phyloP scores from a whole-genome alignment of 2,113 vertebrate species.

The Ia io region DNA sequence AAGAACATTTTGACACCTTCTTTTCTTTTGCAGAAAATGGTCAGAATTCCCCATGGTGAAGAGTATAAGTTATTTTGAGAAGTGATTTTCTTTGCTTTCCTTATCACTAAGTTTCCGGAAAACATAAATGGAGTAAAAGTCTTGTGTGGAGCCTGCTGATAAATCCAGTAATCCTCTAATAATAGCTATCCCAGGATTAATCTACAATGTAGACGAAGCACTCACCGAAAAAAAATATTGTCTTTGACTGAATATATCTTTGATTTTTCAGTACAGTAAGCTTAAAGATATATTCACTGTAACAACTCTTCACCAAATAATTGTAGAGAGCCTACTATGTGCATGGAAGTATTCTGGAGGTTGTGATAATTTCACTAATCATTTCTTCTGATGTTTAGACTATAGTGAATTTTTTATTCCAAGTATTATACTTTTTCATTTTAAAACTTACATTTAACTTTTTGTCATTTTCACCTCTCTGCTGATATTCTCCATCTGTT shows the following conservation, averaged over 20 bases:
- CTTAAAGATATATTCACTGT: background rate
- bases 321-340: background rate
- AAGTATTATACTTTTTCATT: background rate
- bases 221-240: background rate
- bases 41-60: background rate
- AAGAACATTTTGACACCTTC: background rate
- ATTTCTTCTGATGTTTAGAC: background rate
- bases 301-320: background rate
- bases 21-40: background rate
- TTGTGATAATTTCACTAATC: background rate
- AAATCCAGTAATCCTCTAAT: background rate
- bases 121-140: background rate
- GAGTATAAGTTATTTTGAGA: background rate
- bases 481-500: background rate
- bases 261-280: background rate
- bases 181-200: background rate
- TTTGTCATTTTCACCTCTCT: background rate
- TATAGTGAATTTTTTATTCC: background rate
- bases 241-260: background rate
- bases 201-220: background rate
- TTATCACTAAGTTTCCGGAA: constrained; percentile 22
- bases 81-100: background rate
- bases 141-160: background rate
- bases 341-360: background rate
- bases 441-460: background rate